These are phyloP conservation scores for Nemurella pictetii DNA, from an alignment of 2,888 invertebrate species.

Conservation along the genomic window DNA sequence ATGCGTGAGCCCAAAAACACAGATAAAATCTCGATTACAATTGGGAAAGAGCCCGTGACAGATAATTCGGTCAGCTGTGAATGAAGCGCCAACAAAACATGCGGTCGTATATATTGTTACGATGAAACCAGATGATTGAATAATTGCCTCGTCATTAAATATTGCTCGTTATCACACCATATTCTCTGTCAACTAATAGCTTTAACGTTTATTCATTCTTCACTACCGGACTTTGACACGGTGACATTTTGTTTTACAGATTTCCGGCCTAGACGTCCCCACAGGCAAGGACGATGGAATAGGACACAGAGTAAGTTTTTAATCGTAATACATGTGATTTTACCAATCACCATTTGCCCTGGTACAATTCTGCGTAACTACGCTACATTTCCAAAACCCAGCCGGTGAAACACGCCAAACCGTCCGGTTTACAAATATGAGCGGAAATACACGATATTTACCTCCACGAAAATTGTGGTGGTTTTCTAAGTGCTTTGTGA, in stretches of 20 bases:
- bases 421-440: too few relatives aligned
- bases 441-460: too few relatives aligned
- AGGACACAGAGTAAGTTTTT: too few relatives aligned
- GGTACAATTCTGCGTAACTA: too few relatives aligned
- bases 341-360: too few relatives aligned
- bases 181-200: not conserved
- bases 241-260: not conserved
- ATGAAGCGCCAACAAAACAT: not conserved
- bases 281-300: too few relatives aligned
- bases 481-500: too few relatives aligned
- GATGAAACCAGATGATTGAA: slow-evolving; percentile 6
- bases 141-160: not conserved
- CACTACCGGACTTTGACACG: not conserved
- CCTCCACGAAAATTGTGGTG: too few relatives aligned
- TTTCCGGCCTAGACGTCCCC: too few relatives aligned
- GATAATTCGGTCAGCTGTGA: not conserved
- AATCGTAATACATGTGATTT: too few relatives aligned
- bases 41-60: not conserved
- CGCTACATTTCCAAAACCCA: too few relatives aligned
- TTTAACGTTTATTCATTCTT: not conserved
- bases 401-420: too few relatives aligned
- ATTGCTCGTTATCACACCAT: not conserved
- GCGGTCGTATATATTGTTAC: not conserved
- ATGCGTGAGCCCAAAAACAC: not conserved
- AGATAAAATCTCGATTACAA: not conserved